Base-by-base conservation (phyloP, 1,140 invertebrate genomes). In the Aleiodes sp. region DNA sequence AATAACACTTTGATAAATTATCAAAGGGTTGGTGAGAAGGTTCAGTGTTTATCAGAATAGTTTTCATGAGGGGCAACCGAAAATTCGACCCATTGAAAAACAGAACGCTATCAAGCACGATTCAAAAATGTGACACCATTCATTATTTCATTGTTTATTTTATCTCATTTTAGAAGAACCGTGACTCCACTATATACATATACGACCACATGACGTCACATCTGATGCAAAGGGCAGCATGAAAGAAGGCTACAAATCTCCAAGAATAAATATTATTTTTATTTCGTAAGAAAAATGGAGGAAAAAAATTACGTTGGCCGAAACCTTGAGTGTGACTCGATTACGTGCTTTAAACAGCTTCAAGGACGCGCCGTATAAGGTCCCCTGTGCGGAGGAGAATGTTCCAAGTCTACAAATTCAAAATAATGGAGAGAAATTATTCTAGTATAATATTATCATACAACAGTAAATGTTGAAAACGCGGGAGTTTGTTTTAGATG, bases 301-400 rank as follows among this genome's bases (percentile, higher is more conserved):
- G 10, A 43, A 43, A 43, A 6, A 35, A 43, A 43, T 43, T 43
- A 43, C 39, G 39, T 43, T 16, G 39, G 39, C 39, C 39, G 39
- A 43, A 43, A 43, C 39, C 39, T 43, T 43, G 39, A 43, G 39
- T 43, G 39, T 16, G 39, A 43, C 3, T 43, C 39, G 39, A 43
- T 43, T 43, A 43, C 12, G 39, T 12, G 39, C 4, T 43, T 16
- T 4, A 43, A 43, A 43, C 12, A 43, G 39, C 39, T n/a, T 43
- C 39, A 43, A 43, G 39, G 39, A 43, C 39, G 39, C 39, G 39
- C 39, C 39, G 39, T 43, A 43, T 14, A 43, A 43, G 39, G 39
- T 16, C 39, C 39, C 39, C 14, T 16, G 19, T 43, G 39, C 10
- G 39, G 19, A 43, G 39, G 39, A 43, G 39, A 43, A 16, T 12